Conservation (phyloP, 2,888 invertebrate genomes). For the Sicus ferrugineus region DNA sequence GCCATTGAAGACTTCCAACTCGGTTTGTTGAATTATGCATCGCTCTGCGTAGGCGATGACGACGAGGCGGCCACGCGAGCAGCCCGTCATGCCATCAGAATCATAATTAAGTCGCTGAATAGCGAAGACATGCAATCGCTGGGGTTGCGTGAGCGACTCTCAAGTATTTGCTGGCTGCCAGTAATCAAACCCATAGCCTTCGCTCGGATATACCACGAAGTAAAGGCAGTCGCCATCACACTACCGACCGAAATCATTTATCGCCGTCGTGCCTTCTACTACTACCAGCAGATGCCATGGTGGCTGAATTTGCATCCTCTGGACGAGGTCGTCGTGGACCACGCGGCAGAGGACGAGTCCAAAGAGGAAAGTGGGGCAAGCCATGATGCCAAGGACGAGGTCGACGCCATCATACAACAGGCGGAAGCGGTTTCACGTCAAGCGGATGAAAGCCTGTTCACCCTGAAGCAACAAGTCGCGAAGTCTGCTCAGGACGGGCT, state of each 20-base stretch:
- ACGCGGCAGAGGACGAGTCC: conserved; percentile 22
- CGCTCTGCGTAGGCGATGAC: conserved; percentile 45
- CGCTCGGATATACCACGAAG: conserved; percentile 43
- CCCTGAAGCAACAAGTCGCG: conserved; percentile 34
- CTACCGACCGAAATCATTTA: conserved; percentile 55
- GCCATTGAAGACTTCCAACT: conserved; percentile 46
- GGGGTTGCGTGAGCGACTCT: conserved; percentile 31
- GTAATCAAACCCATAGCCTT: conserved; percentile 53
- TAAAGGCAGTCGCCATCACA: conserved; percentile 33
- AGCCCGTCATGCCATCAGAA: conserved; percentile 52
- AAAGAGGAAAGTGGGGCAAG: not conserved
- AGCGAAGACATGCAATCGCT: conserved; percentile 37
- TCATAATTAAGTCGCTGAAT: conserved; percentile 47
- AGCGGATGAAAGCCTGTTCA: conserved; percentile 40
- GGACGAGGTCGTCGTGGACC: conserved; percentile 44
- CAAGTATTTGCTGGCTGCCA: conserved; percentile 50
- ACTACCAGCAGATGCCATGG: conserved; percentile 52
- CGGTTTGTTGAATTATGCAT: conserved; percentile 53
- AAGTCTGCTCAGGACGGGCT: conserved; percentile 34
- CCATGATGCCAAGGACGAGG: conserved; percentile 1
- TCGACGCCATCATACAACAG: conserved; percentile 43
- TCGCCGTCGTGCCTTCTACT: conserved; percentile 45
- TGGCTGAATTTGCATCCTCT: conserved; percentile 51
- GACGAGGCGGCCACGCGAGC: conserved; percentile 47
- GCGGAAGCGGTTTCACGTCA: conserved; percentile 44